Conservation (phyloP, 2,888 invertebrate species). For the Drosophila anomelani region DNA sequence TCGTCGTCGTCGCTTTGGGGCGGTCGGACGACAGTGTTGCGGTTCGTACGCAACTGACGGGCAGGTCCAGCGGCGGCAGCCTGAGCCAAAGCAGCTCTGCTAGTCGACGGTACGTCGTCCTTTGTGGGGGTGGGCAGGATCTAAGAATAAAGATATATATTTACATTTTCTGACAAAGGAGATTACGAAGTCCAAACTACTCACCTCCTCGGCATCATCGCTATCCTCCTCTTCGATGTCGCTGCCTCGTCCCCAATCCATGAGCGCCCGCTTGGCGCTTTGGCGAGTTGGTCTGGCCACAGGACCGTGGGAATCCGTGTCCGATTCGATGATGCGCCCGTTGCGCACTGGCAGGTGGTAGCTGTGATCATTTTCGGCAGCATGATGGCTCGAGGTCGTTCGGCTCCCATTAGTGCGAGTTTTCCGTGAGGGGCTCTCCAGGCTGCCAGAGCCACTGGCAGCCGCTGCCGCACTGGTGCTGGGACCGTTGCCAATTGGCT, state of each 20-base stretch:
- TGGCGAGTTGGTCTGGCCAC: conserved; percentile 82
- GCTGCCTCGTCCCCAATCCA: conserved; percentile 83
- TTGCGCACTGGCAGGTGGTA: conserved; percentile 82
- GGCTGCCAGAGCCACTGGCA: conserved; percentile 36
- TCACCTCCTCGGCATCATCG: conserved; percentile 78
- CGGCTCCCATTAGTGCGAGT: conserved; percentile 72
- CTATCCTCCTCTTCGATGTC: conserved; percentile 81
- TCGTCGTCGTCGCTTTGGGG: conserved; percentile 71
- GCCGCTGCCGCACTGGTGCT: conserved; percentile 68
- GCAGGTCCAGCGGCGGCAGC: conserved; percentile 32
- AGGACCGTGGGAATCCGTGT: conserved; percentile 80
- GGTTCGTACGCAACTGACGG: conserved; percentile 83
- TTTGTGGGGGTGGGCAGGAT: conserved; percentile 82
- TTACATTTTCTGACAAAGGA: not conserved
- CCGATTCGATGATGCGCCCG: conserved; percentile 81
- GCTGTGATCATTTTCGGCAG: conserved; percentile 84
- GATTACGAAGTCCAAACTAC: not conserved
- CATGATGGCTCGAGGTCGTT: conserved; percentile 45
- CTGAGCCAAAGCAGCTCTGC: conserved; percentile 69
- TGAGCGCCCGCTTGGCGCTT: conserved; percentile 81
- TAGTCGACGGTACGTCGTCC: conserved; percentile 75
- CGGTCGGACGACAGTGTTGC: conserved; percentile 77
- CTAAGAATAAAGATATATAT: conserved; percentile 43
- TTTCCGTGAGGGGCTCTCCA: conserved; percentile 77
- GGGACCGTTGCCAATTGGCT: conserved; percentile 64